Conservation (phyloP, 2,113 vertebrate species). For the Bufo gargarizans region DNA sequence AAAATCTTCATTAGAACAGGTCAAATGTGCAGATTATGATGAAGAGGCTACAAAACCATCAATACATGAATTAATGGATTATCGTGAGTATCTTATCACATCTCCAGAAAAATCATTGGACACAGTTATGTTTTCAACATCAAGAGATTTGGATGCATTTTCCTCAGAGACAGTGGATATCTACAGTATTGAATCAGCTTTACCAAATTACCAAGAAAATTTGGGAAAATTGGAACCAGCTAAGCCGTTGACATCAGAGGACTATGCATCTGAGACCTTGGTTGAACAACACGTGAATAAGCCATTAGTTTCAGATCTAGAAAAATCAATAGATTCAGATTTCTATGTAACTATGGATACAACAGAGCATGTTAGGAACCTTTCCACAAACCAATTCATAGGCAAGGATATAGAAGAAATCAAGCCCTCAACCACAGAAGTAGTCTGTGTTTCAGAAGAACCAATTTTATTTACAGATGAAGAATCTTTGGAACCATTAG, state of each 20-base stretch:
- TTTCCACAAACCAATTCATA: background rate
- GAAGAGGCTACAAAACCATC: background rate
- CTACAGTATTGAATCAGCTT: background rate
- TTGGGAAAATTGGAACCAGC: background rate
- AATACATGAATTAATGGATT: constrained; percentile 1
- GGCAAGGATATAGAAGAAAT: background rate
- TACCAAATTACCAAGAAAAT: background rate
- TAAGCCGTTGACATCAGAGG: background rate
- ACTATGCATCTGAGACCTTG: background rate
- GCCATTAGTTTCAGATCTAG: background rate
- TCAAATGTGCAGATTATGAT: constrained; percentile 5
- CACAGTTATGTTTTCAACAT: background rate
- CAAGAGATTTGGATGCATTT: background rate
- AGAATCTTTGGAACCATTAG: background rate
- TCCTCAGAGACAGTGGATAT: background rate
- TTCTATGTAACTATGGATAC: background rate
- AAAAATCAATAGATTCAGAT: background rate
- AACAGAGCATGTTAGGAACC: background rate
- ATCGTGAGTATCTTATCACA: background rate
- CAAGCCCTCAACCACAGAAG: background rate
- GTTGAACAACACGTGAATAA: too few relatives aligned
- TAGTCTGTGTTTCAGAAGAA: background rate
- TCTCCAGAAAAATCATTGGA: background rate
- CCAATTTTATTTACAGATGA: background rate
- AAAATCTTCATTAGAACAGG: constrained; percentile 20